Base-by-base conservation (phyloP, 1,140 invertebrate species). In the Manduca sexta region DNA sequence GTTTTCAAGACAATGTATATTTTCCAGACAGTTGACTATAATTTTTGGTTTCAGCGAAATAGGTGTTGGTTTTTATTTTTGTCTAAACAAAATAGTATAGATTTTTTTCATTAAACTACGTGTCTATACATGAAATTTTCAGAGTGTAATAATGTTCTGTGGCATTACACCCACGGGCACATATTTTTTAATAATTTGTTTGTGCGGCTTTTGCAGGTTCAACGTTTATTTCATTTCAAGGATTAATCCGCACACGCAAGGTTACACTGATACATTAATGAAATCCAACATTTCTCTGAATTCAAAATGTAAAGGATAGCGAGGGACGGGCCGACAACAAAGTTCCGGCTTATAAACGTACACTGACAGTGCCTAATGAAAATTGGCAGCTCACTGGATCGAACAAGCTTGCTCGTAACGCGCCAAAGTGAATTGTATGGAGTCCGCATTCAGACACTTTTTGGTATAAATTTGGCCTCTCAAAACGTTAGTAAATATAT, bases 381-480 rank as follows among this genome's bases (percentile, higher is more conserved):
- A 79, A 83, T 81, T 79, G 79, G 69, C 79, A 83, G 77, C 60
- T 64, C 70, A 74, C 61, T 73, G 71, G 70, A 66, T 76, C 74
- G 71, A 69, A 69, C 56, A 61, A 66, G 65, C 68, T 65, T 65
- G 47, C 17, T 47, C 45, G 45, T 54, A 60, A 49, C 49, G 30
- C 6, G 16, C 29, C 31, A 18, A 18, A 15, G 26, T 13, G 26
- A 11, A 34, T 15, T 35, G 43, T 33, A 14, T 33, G 31, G 8
- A 3, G n/a, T 15, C 11, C 13, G 13, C 18, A 35, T 35, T 34
- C 31, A 34, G 30, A 34, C 31, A 15, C 15, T 43, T 43, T 43
- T 30, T 43, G 21, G 29, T 5, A 14, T 15, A 5, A 26, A 26
- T 26, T 26, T 26, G 21, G 21, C 4, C 21, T 26, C 8, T 8